These are phyloP conservation scores for Euura lappo DNA, from an alignment of 1,140 invertebrate genomes.

Conservation along the genomic window DNA sequence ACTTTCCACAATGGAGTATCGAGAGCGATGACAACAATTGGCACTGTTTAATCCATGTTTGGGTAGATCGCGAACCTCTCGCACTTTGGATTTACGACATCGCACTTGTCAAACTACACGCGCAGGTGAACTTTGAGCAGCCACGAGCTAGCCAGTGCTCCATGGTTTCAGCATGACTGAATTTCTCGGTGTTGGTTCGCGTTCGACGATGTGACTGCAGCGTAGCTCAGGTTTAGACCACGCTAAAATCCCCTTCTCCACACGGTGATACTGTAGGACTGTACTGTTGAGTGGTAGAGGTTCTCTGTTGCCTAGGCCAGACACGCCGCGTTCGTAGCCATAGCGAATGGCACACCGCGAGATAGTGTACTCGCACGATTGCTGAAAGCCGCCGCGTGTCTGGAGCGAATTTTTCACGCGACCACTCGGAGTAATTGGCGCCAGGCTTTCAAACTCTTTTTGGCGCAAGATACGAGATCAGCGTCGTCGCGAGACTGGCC, in stretches of 20 bases:
- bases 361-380: background rate
- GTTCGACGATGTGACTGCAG: background rate
- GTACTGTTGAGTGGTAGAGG: background rate
- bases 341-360: background rate
- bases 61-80: no score
- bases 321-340: no score
- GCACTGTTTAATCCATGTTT: no score
- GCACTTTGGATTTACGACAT: no score
- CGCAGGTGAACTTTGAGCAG: no score
- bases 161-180: conserved; percentile 4
- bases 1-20: no score
- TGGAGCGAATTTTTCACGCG: background rate
- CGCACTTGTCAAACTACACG: no score
- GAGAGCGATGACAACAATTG: no score
- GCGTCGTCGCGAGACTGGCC: no score
- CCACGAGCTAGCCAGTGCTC: background rate
- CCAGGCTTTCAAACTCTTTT: background rate
- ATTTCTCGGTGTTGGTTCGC: background rate
- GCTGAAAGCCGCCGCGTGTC: background rate
- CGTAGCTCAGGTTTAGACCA: background rate
- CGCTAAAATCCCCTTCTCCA: background rate
- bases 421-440: background rate
- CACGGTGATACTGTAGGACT: background rate
- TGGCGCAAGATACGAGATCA: no score
- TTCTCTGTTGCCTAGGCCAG: background rate